Base-by-base conservation (phyloP, 2,888 invertebrate species). In the Xanthorhoe designata region DNA sequence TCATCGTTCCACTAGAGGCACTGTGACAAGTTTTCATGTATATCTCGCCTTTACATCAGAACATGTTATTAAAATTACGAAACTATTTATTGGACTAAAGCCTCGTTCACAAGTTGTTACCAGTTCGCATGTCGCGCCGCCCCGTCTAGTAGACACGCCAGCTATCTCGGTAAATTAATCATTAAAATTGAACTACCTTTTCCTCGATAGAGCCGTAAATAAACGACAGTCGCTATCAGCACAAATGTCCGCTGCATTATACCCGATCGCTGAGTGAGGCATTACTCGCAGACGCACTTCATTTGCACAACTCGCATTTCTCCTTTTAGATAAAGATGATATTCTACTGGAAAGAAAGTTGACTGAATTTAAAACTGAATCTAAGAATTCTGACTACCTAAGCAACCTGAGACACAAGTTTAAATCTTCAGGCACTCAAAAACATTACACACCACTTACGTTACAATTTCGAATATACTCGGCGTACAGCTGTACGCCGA, bases 121-220 rank as follows among this genome's bases (percentile, higher is more conserved):
- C 32, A 7, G 32, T 32, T n/a, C 32, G 32, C 32, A 7, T 32
- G 32, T 32, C 54, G 58, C 58, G 58, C 54, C 54, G 15, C 24
- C 7, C 29, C 15, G 65, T 56, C 52, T 56, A 18, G 52, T 53
- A 24, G 5, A 47, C 18, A 17, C 24, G 10, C 19, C 2, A 18
- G 42, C 32, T 61, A 61, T 60, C 52, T 52, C 18, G 56, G 35
- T 53, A 35, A 52, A 61, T 65, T 52, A 59, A 65, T 65, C 65
- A 65, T 49, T 56, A 57, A 56, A 57, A 65, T 65, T 47, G 65
- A 57, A 51, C 56, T 57, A 61, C 42, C 65, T 61, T 19, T 35
- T 56, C 47, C 17, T 47, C 61, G 61, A 65, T 65, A 35, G 61
- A 61, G 61, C 56, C 47, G 38, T 61, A 61, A 61, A 61, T 61